Conservation (phyloP, 2,888 invertebrate species). For the Amblyjoppa proteus region DNA sequence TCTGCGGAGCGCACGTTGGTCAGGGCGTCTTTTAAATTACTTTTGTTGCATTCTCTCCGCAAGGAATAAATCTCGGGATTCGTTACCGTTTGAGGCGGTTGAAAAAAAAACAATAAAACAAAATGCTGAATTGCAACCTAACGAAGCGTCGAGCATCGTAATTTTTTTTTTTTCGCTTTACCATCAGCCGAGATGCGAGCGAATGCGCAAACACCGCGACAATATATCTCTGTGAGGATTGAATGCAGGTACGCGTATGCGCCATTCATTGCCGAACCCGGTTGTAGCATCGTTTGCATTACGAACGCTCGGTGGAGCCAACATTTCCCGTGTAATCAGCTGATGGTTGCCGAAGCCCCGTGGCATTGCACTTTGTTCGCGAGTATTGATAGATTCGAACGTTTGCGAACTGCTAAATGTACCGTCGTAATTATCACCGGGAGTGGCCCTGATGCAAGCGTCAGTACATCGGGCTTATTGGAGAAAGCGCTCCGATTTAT, state of each 20-base stretch:
- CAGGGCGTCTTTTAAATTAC: neutral
- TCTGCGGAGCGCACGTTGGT: neutral
- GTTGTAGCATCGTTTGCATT: conserved; percentile 22
- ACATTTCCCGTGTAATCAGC: conserved; percentile 62
- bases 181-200: too few relatives aligned
- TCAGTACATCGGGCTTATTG: conserved; percentile 23
- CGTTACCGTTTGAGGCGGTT: neutral
- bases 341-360: conserved; percentile 50
- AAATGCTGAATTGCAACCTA: neutral
- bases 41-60: neutral
- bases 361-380: conserved; percentile 40
- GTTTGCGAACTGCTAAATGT: conserved; percentile 29
- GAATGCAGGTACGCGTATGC: neutral
- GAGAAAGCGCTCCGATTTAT: conserved; percentile 22
- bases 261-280: conserved; percentile 4
- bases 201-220: neutral
- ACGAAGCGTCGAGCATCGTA: neutral
- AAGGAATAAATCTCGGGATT: neutral
- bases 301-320: conserved; percentile 28
- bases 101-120: neutral
- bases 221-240: neutral
- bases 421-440: conserved; percentile 34
- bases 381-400: conserved; percentile 44
- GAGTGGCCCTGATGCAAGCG: neutral
- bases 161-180: neutral